Base-by-base conservation (phyloP, 2,888 invertebrate species). In the Cerceris ruficornis region DNA sequence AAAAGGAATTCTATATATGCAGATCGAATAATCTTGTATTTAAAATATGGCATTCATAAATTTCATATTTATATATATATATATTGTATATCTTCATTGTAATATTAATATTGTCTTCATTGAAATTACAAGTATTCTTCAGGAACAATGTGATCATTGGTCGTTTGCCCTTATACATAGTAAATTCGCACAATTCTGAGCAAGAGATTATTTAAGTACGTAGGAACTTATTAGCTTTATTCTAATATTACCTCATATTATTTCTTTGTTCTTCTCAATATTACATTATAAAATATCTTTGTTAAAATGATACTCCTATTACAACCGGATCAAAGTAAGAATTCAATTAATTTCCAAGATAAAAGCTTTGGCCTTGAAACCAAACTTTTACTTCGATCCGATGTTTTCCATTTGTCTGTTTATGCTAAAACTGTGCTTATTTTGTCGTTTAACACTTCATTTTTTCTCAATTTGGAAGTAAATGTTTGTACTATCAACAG, bases 211-310 rank as follows among this genome's bases (percentile, higher is more conserved):
- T 74, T 82, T 79, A 80, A 70, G 58, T 69, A 75, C 42, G 59
- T 83, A 86, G 77, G 81, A 87, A 85, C 84, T 83, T 80, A 72
- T 69, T 71, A 62, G 64, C 67, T 73, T 70, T 8, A 59, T 76
- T 14, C 41, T 82, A 49, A 62, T 61, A 43, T 59, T 54, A 68
- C 50, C 61, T 59, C 71, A 60, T 57, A 52, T 66, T 61, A 28
- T 28, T 28, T 28, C 28, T 28, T 28, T 28, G 2, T 28, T 28
- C 28, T 28, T 28, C 28, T 28, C 28, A 28, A 28, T 28, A 28
- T 55, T 43, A 39, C 11, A 69, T 58, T 59, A 52, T 39, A 39
- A 41, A 65, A 6, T 66, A 41, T n/a, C 4, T 28, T 28, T 4
- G 1, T 28, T 28, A 28, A 28, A 28, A 28, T 28, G 2, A 28